Percentiles rank a stretch among this genome's conserved stretches.
Evolutionary conservation across 2,113 vertebrate genomes (phyloP).

Genomic region (Chloroceryle aenea): DNA sequence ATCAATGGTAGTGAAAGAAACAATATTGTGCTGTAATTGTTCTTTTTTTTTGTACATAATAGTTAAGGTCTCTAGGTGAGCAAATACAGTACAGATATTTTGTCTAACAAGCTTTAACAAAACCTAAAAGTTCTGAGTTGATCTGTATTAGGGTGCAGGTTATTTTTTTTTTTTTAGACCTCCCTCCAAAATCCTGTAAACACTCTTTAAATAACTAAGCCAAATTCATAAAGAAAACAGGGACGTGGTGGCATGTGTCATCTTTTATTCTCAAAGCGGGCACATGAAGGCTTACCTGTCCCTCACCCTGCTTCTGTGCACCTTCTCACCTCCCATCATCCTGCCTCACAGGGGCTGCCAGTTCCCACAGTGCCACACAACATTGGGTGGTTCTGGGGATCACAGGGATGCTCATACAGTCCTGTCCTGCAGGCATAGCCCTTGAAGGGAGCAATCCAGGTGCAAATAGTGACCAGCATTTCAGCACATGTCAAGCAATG

Average conservation of each 20-base stretch:
- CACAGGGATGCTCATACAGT: not conserved
- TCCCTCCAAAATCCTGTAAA: not conserved
- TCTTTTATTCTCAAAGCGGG: not conserved
- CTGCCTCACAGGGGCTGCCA: fast-evolving
- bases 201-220: not conserved
- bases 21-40: not conserved
- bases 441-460: not conserved
- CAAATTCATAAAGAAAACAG: not conserved
- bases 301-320: no score
- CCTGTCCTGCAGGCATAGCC: not conserved
- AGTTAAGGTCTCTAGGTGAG: not conserved
- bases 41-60: not conserved
- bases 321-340: not conserved
- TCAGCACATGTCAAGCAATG: fast-evolving
- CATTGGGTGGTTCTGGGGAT: not conserved
- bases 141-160: not conserved
- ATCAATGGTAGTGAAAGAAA: slow-evolving; percentile 9
- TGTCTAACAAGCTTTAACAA: not conserved
- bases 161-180: not conserved
- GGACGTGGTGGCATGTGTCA: not conserved
- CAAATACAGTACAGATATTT: not conserved
- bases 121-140: not conserved
- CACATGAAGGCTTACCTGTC: no score
- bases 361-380: not conserved
- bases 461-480: not conserved